Conservation (phyloP, 2,113 vertebrate genomes). For the Leptobrachium ailaonicum region DNA sequence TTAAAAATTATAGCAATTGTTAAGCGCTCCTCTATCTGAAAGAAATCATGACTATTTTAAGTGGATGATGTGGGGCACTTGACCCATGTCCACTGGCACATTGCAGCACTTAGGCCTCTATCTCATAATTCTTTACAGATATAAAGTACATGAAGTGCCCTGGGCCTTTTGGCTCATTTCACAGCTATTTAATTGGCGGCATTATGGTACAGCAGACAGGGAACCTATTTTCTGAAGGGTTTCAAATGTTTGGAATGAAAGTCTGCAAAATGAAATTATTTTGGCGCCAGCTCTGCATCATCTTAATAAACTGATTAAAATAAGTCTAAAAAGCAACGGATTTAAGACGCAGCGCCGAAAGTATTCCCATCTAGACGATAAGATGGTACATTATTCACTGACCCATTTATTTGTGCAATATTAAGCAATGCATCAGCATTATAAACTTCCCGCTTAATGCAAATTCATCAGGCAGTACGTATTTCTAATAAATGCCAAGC, state of each 20-base stretch:
- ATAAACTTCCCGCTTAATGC: slow-evolving; percentile 22
- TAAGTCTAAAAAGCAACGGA: background rate
- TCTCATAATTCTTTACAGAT: slow-evolving; percentile 13
- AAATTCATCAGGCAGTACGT: slow-evolving; percentile 17
- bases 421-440: slow-evolving; percentile 27
- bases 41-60: background rate
- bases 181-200: slow-evolving; percentile 13
- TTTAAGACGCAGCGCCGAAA: background rate
- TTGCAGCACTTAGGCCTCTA: background rate
- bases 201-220: slow-evolving; percentile 9
- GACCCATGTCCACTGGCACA: background rate
- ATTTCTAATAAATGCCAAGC: slow-evolving; percentile 15
- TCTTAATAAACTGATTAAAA: background rate
- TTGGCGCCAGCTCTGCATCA: background rate
- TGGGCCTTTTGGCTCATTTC: slow-evolving; percentile 9
- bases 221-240: background rate
- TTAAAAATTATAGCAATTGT: too few species aligned
- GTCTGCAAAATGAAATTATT: background rate
- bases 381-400: slow-evolving; percentile 23
- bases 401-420: slow-evolving; percentile 36
- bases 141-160: slow-evolving; percentile 28
- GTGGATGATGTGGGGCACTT: background rate
- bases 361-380: background rate
- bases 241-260: background rate
- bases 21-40: too few species aligned